These are phyloP conservation scores for Grammatotria lemairii DNA, from an alignment of 2,113 vertebrate species.

Conservation along the genomic window DNA sequence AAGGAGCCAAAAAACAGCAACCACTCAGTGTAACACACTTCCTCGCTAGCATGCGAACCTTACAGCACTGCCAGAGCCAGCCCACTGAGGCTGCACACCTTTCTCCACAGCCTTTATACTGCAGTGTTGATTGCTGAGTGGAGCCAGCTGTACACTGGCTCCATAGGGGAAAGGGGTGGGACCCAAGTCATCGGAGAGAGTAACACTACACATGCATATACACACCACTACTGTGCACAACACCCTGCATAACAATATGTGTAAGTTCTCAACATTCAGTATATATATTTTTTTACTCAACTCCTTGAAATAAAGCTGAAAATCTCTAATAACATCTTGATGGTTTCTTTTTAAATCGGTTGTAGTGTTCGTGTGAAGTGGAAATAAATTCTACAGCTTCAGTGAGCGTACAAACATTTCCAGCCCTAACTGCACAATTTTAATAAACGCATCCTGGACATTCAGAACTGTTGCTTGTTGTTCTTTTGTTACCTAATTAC, in stretches of 20 bases:
- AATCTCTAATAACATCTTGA: background rate
- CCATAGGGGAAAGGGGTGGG: background rate
- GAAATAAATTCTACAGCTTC: background rate
- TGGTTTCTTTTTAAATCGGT: background rate
- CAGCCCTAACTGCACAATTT: background rate
- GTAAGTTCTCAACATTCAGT: background rate
- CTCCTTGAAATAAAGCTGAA: background rate
- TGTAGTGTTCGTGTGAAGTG: background rate
- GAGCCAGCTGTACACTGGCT: background rate
- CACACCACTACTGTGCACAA: background rate
- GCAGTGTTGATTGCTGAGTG: background rate
- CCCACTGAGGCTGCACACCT: background rate
- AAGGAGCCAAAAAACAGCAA: background rate
- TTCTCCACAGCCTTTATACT: background rate
- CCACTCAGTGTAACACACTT: background rate
- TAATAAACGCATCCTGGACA: background rate
- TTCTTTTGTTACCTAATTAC: background rate
- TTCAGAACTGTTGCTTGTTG: background rate
- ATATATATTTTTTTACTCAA: background rate
- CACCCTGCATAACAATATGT: background rate
- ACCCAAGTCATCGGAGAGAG: background rate
- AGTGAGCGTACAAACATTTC: background rate
- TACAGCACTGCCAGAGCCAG: background rate
- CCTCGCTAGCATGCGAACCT: background rate
- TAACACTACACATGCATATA: background rate